phyloP scores from a whole-genome alignment of 2,113 vertebrate species.

The Channa maculata region DNA sequence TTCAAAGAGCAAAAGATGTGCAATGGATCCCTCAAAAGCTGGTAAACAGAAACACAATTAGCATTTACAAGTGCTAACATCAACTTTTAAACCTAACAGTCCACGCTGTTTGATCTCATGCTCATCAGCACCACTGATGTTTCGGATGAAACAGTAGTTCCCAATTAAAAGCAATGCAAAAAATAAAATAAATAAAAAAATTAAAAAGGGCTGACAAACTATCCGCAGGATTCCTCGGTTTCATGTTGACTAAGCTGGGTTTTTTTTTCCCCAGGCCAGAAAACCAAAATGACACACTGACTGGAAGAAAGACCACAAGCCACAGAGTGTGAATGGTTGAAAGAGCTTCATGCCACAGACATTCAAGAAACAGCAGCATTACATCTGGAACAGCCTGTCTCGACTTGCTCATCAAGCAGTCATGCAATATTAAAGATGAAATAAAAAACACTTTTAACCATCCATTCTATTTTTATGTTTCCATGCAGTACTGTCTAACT shows the following conservation, averaged over 20 bases:
- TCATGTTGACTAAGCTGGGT: constrained; percentile 7
- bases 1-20: constrained; percentile 34
- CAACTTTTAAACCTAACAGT: constrained; percentile 36
- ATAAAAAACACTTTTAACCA: constrained; percentile 8
- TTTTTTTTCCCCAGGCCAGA: constrained; percentile 45
- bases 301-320: constrained; percentile 62
- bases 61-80: constrained; percentile 53
- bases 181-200: constrained; percentile 29
- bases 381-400: constrained; percentile 23
- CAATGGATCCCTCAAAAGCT: constrained; percentile 43
- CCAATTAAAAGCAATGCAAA: constrained; percentile 42
- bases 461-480: too few species aligned
- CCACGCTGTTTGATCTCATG: constrained; percentile 41
- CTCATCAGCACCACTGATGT: constrained; percentile 29
- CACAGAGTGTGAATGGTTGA: constrained; percentile 57
- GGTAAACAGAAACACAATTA: constrained; percentile 58
- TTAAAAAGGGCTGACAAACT: constrained; percentile 18
- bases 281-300: constrained; percentile 59
- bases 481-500: too few species aligned
- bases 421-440: constrained; percentile 6
- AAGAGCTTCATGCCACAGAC: constrained; percentile 38
- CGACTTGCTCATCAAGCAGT: constrained; percentile 16
- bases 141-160: constrained; percentile 44
- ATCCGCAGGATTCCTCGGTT: constrained; percentile 35
- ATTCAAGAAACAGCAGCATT: constrained; percentile 30